Evolutionary conservation across 2,888 invertebrate genomes (phyloP), one percentile per base, ranked within the genome.

Genomic region (Pristionchus fissidentatus): DNA sequence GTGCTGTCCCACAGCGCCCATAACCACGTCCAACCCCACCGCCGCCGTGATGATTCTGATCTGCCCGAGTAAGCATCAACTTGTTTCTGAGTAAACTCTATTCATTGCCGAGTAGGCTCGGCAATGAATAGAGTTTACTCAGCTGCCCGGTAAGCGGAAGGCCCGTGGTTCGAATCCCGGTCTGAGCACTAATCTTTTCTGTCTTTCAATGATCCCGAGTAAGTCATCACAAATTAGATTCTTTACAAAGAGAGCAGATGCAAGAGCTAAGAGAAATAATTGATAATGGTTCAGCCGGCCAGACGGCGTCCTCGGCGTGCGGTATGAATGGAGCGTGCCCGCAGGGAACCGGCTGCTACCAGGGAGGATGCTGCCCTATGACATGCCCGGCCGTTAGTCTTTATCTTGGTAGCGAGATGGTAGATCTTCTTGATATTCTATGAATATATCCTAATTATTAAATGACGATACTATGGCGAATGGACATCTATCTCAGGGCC

Each of bases 361-460:
- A 90, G 85, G 91, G 91, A 57, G 88, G 87, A 35, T 91, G 91
- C 81, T 91, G 91, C 75, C 91, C 90, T 0, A 87, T 89, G 83
- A 78, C 84, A 10, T 91, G 91, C 66, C 91, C 91, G 3, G 38
- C 84, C 15, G 86, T 86, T 32, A 78, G 78, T 78, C 2, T n/a
- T 22, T 8, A 62, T 4, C 29, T 29, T 62, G 35, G 8, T 29
- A 29, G 3, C 62, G 62, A 13, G 13, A 4, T 10, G 29, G 62
- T 19, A 29, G 5, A 35, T 8, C 4, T 29, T 4, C 62, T 15
- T 26, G n/a, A 32, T 62, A 15, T 32, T 62, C 3, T 3, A 7
- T 62, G 8, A 4, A 4, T 62, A 10, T 32, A 35, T 22, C 29
- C 62, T 10, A 29, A 29, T 62, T 5, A 35, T 62, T 32, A 10